Evolutionary conservation across 2,797 vertebrate species (phyloP).

Genomic region (Hybognathus amarus): DNA sequence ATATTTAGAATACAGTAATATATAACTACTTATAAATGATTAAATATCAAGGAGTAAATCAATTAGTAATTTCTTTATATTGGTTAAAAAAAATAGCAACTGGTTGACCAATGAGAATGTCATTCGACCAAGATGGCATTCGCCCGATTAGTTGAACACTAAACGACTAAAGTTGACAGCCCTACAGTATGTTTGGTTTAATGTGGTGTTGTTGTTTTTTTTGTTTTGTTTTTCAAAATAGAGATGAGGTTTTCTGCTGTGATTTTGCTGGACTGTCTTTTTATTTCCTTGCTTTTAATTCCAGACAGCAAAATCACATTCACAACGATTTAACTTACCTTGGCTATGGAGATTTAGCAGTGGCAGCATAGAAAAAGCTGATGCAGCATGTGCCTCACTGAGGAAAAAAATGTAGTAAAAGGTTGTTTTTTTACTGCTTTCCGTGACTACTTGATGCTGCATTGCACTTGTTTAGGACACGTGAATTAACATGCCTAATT

Average conservation of each 20-base stretch:
- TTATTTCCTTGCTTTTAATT: background rate
- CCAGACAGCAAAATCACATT: background rate
- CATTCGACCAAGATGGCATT: no score
- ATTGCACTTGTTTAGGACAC: background rate
- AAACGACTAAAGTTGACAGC: no score
- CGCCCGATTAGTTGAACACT: no score
- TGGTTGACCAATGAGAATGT: no score
- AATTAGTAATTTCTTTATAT: no score
- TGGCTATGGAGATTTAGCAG: background rate
- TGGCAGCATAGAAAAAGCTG: background rate
- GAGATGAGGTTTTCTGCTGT: background rate
- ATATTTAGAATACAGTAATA: no score
- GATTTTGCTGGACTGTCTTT: background rate
- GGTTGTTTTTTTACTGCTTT: background rate
- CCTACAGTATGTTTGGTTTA: background rate
- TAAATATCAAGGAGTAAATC: no score
- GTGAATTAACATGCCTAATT: background rate
- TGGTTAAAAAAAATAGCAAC: background rate
- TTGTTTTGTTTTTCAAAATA: background rate
- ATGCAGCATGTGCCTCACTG: background rate
- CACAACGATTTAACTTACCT: background rate
- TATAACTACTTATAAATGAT: no score
- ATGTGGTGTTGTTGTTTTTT: no score
- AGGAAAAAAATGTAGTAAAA: background rate
- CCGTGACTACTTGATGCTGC: background rate